Evolutionary conservation across 2,797 vertebrate species (phyloP).

Genomic region (Anableps anableps): DNA sequence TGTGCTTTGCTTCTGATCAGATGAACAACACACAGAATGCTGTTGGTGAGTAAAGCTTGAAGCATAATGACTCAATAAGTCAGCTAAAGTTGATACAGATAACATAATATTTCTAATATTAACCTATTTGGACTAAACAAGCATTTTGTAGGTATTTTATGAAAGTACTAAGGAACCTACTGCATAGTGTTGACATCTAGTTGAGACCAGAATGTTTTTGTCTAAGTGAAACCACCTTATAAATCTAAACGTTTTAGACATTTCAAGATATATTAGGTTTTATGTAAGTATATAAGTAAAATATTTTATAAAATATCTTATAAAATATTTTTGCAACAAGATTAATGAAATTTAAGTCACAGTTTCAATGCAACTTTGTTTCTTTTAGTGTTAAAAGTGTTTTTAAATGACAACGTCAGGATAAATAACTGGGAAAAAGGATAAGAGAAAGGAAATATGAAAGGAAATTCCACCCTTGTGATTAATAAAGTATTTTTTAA

Average conservation of each 20-base stretch:
- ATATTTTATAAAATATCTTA: not conserved
- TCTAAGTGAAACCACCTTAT: not conserved
- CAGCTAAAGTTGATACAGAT: not conserved
- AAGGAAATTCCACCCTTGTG: no score
- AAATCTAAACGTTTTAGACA: not conserved
- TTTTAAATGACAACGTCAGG: not conserved
- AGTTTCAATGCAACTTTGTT: not conserved
- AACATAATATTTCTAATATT: not conserved
- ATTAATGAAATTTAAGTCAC: not conserved
- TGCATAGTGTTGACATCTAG: not conserved
- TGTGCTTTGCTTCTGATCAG: constrained; percentile 10
- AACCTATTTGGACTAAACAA: not conserved
- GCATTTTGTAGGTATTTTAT: not conserved
- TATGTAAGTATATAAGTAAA: not conserved
- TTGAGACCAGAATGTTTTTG: not conserved
- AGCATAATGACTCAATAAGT: not conserved
- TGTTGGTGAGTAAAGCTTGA: not conserved
- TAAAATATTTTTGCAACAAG: not conserved
- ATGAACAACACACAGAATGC: not conserved
- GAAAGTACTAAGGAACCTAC: not conserved
- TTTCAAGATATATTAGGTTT: not conserved
- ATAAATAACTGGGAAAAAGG: no score
- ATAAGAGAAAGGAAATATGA: no score
- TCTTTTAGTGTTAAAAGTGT: not conserved
- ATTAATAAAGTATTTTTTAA: no score